Evolutionary conservation across 1,140 invertebrate genomes (phyloP), one percentile per base, ranked within the genome.

Genomic region (Venturia canescens): DNA sequence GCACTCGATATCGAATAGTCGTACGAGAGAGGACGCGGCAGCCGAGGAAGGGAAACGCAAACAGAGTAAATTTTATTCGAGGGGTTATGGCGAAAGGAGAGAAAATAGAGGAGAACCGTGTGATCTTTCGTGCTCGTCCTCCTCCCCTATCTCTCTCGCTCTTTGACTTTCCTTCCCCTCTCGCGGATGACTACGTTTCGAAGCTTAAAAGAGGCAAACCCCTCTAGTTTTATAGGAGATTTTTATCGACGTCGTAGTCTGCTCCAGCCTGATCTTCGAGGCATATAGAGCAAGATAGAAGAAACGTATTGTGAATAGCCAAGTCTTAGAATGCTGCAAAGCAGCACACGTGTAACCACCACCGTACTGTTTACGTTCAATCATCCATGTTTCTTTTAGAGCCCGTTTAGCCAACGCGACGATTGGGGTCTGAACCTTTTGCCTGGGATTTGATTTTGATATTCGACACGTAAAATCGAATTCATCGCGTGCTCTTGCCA

Each of bases 201-300:
- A 11, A 21, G 74, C 13, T 21, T 21, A 34, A 53, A 26, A n/a
- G 26, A 57, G 74, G 50, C 53, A 63, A 63, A 76, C 16, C 60
- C 60, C 50, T 57, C 60, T 53, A 38, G 27, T 76, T 57, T 76
- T 63, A 76, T 76, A 23, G 50, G 29, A 76, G 74, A 76, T 76
- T 76, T 76, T 76, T 76, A 76, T 76, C 53, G 74, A 38, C 53
- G 53, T 76, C 50, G 74, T 76, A 76, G 74, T 63, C 50, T 63
- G 60, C 60, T 21, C 48, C 27, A 0, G 71, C 21, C 15, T 31
- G 50, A 63, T 63, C 26, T 9, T 53, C 18, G 3, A n/a, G 34
- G n/a, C 60, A 26, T 27, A 3, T 2, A 63, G n/a, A 63, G 15
- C 4, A 26, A 63, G 60, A 63, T 0, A 53, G 50, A 63, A 23